phyloP scores from a whole-genome alignment of 1,140 invertebrate species.

The Panagrolaimus sp. region DNA sequence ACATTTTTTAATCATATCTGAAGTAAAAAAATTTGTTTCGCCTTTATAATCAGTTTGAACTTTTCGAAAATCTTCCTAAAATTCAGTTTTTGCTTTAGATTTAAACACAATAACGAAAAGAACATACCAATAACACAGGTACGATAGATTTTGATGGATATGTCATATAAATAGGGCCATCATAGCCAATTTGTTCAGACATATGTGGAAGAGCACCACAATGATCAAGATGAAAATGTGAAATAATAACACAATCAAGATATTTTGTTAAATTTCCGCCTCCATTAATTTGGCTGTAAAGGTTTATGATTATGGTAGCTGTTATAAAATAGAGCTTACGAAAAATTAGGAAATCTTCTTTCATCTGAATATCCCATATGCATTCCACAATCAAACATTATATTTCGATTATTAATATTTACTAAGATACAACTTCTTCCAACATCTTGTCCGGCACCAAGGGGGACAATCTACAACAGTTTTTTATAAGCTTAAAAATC shows the following conservation, averaged over 20 bases:
- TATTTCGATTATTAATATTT: constrained; percentile 92
- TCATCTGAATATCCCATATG: constrained; percentile 99
- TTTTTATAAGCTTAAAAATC: not conserved
- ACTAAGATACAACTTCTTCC: constrained; percentile 93
- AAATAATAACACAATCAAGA: constrained; percentile 95
- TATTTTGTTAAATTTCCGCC: constrained; percentile 79
- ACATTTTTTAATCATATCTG: constrained; percentile 96
- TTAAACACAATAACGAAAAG: not conserved
- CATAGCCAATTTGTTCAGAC: constrained; percentile 95
- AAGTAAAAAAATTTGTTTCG: constrained; percentile 98
- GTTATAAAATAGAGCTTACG: constrained; percentile 60
- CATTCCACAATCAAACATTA: constrained; percentile 99
- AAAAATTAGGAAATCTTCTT: constrained; percentile 94
- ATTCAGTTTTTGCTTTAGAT: constrained; percentile 61
- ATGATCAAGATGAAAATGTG: constrained; percentile 99
- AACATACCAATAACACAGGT: constrained; percentile 78
- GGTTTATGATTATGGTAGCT: not conserved
- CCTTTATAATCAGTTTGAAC: constrained; percentile 93
- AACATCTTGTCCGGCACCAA: constrained; percentile 70
- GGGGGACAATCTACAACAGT: constrained; percentile 50
- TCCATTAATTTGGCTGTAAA: constrained; percentile 68
- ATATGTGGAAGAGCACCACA: constrained; percentile 90
- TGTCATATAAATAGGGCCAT: constrained; percentile 99
- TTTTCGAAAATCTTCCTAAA: constrained; percentile 69
- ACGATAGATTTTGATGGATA: constrained; percentile 99